Percentiles rank a stretch among this genome's conserved stretches.
Conservation (phyloP, 2,888 invertebrate genomes). For the Rhodophaea formosa region DNA sequence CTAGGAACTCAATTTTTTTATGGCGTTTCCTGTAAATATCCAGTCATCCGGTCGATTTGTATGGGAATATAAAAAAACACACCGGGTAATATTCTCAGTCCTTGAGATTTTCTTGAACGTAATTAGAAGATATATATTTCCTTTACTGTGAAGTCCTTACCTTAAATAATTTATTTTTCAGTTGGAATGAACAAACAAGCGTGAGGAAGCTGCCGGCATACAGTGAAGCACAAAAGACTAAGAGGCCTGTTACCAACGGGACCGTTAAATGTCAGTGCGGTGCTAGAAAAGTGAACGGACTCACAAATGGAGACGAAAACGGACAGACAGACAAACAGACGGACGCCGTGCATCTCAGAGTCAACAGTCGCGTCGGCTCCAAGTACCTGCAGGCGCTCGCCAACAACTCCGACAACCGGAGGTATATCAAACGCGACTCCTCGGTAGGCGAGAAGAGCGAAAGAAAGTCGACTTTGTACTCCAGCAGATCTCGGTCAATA, state of each 20-base stretch:
- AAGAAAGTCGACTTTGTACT: conserved; percentile 52
- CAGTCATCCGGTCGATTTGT: too few relatives aligned
- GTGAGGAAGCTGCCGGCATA: conserved; percentile 76
- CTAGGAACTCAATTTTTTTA: too few relatives aligned
- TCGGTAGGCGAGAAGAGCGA: conserved; percentile 63
- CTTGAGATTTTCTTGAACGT: too few relatives aligned
- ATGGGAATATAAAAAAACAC: too few relatives aligned
- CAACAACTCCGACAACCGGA: conserved; percentile 48
- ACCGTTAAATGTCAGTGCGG: conserved; percentile 72
- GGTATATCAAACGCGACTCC: conserved; percentile 66
- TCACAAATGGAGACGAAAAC: conserved; percentile 47
- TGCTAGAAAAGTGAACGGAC: conserved; percentile 65
- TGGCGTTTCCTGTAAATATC: too few relatives aligned
- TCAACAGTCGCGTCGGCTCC: conserved; percentile 73
- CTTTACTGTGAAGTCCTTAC: neutral
- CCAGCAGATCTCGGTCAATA: conserved; percentile 71
- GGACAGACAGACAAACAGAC: conserved; percentile 48
- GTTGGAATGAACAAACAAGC: conserved; percentile 80
- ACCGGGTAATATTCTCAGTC: too few relatives aligned
- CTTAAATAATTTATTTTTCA: conserved; percentile 36
- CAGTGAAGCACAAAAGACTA: conserved; percentile 80
- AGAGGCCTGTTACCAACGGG: conserved; percentile 70
- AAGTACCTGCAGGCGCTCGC: conserved; percentile 74
- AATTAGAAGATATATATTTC: too few relatives aligned
- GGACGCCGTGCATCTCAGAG: conserved; percentile 58